Base-by-base conservation (phyloP, 2,113 vertebrate species). In the Crotalus viridis region DNA sequence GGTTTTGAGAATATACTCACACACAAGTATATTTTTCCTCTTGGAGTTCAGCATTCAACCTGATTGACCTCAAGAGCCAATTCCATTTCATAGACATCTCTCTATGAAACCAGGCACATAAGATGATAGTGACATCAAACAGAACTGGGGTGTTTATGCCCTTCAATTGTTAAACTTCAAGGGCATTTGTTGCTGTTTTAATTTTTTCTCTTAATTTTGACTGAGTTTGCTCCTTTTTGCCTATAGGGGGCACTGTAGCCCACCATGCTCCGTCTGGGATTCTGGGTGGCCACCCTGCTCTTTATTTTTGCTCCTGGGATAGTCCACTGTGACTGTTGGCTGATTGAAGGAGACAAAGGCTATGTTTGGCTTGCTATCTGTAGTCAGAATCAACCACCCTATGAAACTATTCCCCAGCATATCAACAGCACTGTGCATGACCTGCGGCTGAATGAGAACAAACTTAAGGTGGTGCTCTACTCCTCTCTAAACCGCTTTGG, bases 301-400 rank as follows among this genome's bases (percentile, higher is more conserved):
- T 98, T 97, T 54, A 96, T 99, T 91, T 97, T 97, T 96, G 96
- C 97, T 95, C 98, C 98, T 0, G 96, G 94, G 17, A 43, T 92
- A 0, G 99, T 98, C 96, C 97, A 93, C 24, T 98, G 98, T 3
- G 99, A 99, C 97, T 99, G 99, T 97, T 99, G 99, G 99, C 98
- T 99, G 94, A 99, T 99, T 4, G 99, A 99, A 93, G 99, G 99
- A 1, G 99, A 99, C 96, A 99, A 99, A 97, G 99, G 99, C 56
- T 99, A 99, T 0, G 99, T 99, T 57, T 99, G 99, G 99, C 97
- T 99, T 97, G 99, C 99, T 93, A 99, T 99, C 97, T 99, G 99
- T 98, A 99, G 99, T 97, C 99, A 99, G 97, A 99, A 99, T 98
- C 99, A 99, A 97, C 99, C 99, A 4, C 99, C 99, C 0, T 99